Evolutionary conservation across 2,888 invertebrate genomes (phyloP).

Genomic region (Diaperis boleti): DNA sequence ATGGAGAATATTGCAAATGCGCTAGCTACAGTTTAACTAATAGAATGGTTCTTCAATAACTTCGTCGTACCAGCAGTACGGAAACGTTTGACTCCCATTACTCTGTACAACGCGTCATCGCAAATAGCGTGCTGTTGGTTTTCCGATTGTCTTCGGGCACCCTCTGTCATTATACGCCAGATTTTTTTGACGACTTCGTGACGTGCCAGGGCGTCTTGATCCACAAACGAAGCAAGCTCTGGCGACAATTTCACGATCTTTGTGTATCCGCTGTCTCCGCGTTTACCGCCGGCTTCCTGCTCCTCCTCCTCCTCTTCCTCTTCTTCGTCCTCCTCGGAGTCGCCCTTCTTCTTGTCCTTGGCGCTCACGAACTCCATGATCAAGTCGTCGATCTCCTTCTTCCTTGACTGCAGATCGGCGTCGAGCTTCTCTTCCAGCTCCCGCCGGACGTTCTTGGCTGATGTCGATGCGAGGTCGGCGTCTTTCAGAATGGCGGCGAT

Average conservation of each 20-base stretch:
- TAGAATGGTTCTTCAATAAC: conserved; percentile 91
- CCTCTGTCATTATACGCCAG: conserved; percentile 91
- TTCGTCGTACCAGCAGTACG: conserved; percentile 98
- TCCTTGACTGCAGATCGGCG: conserved; percentile 80
- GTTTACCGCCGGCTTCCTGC: conserved; percentile 61
- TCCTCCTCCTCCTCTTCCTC: conserved; percentile 66
- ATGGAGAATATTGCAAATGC: conserved; percentile 35
- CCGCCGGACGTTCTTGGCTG: conserved; percentile 90
- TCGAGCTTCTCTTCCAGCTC: conserved; percentile 86
- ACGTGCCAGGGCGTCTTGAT: conserved; percentile 84
- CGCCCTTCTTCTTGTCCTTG: conserved; percentile 64
- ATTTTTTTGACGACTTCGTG: conserved; percentile 92
- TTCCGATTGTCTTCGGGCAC: conserved; percentile 90
- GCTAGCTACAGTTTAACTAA: conserved; percentile 68
- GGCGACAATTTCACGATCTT: conserved; percentile 87
- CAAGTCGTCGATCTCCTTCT: conserved; percentile 88
- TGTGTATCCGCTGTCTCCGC: conserved; percentile 83
- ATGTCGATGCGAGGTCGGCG: conserved; percentile 85
- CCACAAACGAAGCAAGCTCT: conserved; percentile 86
- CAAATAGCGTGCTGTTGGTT: conserved; percentile 96
- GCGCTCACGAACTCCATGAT: conserved; percentile 81
- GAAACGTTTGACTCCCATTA: conserved; percentile 93
- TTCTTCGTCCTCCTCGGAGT: conserved; percentile 67
- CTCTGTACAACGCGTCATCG: conserved; percentile 88
- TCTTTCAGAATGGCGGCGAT: conserved; percentile 88